Evolutionary conservation across 1,140 invertebrate species (phyloP).

Genomic region (Bacillus rossius): DNA sequence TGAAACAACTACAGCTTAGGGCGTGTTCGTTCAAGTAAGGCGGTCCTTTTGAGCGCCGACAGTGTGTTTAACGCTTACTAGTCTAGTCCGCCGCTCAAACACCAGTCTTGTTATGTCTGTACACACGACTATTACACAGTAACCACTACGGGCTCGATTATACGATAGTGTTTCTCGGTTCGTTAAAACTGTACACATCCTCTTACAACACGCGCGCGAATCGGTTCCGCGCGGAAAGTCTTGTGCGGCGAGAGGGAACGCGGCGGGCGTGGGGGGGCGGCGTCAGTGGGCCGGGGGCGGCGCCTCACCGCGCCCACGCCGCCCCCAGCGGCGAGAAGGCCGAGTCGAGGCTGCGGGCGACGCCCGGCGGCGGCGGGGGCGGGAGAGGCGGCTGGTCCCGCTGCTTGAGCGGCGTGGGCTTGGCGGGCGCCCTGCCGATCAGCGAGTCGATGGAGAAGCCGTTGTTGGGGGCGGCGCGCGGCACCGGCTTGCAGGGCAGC

Average conservation of each 20-base stretch:
- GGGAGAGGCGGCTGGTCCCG: neutral
- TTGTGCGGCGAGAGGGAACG: too few species aligned
- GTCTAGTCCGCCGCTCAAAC: too few species aligned
- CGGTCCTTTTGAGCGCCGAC: too few species aligned
- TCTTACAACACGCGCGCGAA: neutral
- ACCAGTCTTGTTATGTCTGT: too few species aligned
- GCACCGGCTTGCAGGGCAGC: conserved; percentile 45
- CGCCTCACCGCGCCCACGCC: conserved; percentile 12
- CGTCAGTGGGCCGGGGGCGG: neutral
- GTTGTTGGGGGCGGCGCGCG: conserved; percentile 33
- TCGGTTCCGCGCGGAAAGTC: neutral
- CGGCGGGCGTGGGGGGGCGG: neutral
- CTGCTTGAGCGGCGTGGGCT: neutral
- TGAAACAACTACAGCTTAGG: too few species aligned
- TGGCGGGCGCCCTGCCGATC: conserved; percentile 42
- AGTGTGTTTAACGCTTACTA: too few species aligned
- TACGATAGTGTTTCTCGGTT: neutral
- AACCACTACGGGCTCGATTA: neutral
- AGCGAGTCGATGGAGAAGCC: conserved; percentile 50
- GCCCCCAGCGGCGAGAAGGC: conserved; percentile 40
- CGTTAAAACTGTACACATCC: conserved; percentile 4
- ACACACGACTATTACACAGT: too few species aligned
- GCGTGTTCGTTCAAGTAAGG: too few species aligned
- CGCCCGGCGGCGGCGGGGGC: conserved; percentile 38
- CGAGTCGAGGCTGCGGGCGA: conserved; percentile 44